A percentile compares a stretch with the other conserved stretches of the same genome.
Evolutionary conservation across 2,113 vertebrate species (phyloP).

Genomic region (Actenoides hombroni): DNA sequence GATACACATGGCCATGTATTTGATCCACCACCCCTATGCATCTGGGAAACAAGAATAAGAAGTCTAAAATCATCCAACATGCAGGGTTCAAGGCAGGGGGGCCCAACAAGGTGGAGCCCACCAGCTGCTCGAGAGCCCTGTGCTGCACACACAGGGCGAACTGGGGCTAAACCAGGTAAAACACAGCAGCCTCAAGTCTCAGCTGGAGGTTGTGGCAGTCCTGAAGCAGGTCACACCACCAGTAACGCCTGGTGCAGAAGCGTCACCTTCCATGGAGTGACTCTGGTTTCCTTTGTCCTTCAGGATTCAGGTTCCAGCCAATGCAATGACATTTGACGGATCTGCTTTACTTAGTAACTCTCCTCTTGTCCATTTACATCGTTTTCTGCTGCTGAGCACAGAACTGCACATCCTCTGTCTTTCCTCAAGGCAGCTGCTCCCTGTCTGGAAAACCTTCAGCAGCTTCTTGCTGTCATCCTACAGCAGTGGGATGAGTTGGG

Average conservation of each 20-base stretch:
- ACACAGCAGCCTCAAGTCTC: fast-evolving
- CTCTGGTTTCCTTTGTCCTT: background rate
- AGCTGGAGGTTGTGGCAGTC: background rate
- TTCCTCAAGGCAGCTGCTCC: background rate
- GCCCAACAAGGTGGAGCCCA: background rate
- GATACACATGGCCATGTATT: fast-evolving
- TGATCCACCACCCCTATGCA: fast-evolving
- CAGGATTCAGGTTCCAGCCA: background rate
- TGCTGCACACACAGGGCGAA: background rate
- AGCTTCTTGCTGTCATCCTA: background rate
- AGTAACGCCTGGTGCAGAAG: background rate
- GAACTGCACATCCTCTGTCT: background rate
- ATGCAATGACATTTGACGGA: background rate
- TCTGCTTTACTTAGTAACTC: background rate
- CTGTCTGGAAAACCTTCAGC: background rate
- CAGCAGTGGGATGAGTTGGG: too few species aligned
- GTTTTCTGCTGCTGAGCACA: background rate
- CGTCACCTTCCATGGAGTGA: background rate
- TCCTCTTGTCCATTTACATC: background rate
- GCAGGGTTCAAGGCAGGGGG: background rate
- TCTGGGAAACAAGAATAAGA: background rate
- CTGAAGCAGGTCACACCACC: background rate
- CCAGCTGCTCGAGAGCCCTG: background rate
- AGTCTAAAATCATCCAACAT: fast-evolving
- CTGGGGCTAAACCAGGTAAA: fast-evolving